Base-by-base conservation (phyloP, 37 sponge, comb jelly and placozoan genomes). In the Eunapius fragilis region DNA sequence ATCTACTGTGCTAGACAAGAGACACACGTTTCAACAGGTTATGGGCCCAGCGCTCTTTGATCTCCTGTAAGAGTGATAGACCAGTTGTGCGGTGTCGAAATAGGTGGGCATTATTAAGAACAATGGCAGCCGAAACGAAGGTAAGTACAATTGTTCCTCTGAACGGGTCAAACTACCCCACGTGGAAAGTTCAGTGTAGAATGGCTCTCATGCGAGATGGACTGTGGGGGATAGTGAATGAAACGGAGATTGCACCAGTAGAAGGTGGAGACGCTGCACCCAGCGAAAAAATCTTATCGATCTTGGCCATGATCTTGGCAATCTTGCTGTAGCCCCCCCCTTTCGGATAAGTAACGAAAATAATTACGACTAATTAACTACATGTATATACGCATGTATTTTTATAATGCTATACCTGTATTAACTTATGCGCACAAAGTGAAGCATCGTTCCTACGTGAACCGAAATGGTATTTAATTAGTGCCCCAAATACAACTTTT, bases 211-310 rank as follows among this genome's bases (percentile, higher is more conserved):
- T 17, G 58, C 58, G 58, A 58, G 58, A 58, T 58, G 58, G 58
- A 17, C 19, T 58, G 58, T 58, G 22, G 58, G 58, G 58, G 58
- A 17, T 58, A 58, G 31, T 67, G 36, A 37, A 41, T 67, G 48
- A 45, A 30, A 86, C 79, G 22, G 86, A 86, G 79, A 22, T 35
- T 77, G 79, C 67, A 77, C 77, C 85, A 30, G 76, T 32, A 35
- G 73, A 3, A 27, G 83, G 45, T 17, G 36, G n/a, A 2, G n/a
- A n/a, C n/a, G n/a, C n/a, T n/a, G n/a, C n/a, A n/a, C n/a, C n/a
- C n/a, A n/a, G n/a, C n/a, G n/a, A n/a, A n/a, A n/a, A n/a, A n/a
- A n/a, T n/a, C n/a, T n/a, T n/a, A n/a, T n/a, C n/a, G n/a, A n/a
- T n/a, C n/a, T n/a, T n/a, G n/a, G n/a, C n/a, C n/a, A n/a, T n/a